Percentiles rank a stretch among this genome's conserved stretches.
Conservation (phyloP, 23 tunicate species). For the Trididemnum clinides region DNA sequence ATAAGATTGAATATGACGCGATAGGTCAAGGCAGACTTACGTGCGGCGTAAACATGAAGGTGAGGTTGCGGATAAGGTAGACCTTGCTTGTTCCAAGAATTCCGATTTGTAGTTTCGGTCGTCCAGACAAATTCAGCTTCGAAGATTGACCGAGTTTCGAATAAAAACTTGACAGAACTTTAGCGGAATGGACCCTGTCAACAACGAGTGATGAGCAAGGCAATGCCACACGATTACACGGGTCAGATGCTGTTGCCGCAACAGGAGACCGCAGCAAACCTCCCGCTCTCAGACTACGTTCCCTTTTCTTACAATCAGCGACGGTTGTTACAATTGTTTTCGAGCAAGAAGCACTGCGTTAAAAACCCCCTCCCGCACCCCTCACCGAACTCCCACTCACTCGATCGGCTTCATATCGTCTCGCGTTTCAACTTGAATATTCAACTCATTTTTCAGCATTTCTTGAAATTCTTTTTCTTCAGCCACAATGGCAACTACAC, state of each 20-base stretch:
- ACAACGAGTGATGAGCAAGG: too few species aligned
- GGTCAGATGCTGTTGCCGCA: too few species aligned
- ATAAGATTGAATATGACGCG: too few species aligned
- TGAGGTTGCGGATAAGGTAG: constrained; percentile 53
- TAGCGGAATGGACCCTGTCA: constrained; percentile 75
- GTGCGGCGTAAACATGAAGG: constrained; percentile 67
- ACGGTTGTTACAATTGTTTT: too few species aligned
- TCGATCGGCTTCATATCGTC: constrained; percentile 63
- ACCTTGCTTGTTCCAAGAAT: constrained; percentile 88
- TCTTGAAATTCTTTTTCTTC: constrained; percentile 53
- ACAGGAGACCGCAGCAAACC: background rate
- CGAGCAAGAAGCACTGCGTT: too few species aligned
- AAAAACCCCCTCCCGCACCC: too few species aligned
- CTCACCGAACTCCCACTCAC: too few species aligned
- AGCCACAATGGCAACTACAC: constrained; percentile 55
- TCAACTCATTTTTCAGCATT: constrained; percentile 33
- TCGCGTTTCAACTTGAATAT: constrained; percentile 43
- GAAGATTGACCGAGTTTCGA: constrained; percentile 62
- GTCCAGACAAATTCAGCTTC: constrained; percentile 71
- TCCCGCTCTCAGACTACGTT: background rate
- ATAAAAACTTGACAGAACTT: constrained; percentile 58
- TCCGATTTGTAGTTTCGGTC: constrained; percentile 80
- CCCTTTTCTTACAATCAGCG: too few species aligned
- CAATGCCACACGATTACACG: too few species aligned
- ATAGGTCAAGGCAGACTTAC: too few species aligned